A percentile compares a stretch with the other conserved stretches of the same genome.
Evolutionary conservation across 2,797 vertebrate genomes (phyloP).

Genomic region (Ibycter americanus): DNA sequence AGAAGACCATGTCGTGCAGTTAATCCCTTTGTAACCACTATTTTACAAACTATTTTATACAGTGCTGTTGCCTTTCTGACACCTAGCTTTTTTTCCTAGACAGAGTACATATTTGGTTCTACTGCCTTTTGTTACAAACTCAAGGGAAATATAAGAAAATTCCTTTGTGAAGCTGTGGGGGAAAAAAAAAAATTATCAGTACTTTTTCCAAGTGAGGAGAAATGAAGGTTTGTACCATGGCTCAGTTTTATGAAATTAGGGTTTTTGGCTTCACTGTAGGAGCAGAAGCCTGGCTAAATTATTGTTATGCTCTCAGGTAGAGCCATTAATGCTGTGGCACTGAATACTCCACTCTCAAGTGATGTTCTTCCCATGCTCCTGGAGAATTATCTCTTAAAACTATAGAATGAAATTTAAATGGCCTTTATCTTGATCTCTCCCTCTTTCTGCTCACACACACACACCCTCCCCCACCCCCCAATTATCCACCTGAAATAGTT

Average conservation of each 20-base stretch:
- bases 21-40: neutral
- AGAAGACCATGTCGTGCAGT: neutral
- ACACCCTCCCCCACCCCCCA: neutral
- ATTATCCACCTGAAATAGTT: neutral
- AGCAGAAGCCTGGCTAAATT: neutral
- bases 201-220: neutral
- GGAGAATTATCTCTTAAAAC: neutral
- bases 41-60: neutral
- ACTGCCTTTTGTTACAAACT: slow-evolving; percentile 16
- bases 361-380: neutral
- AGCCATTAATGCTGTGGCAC: neutral
- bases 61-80: neutral
- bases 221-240: neutral
- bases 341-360: neutral
- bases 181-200: neutral
- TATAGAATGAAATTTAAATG: neutral
- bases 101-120: neutral
- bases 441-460: neutral
- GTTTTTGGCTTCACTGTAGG: neutral
- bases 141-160: neutral
- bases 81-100: neutral
- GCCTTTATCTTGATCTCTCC: neutral
- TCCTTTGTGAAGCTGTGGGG: neutral
- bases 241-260: neutral
- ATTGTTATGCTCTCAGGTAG: neutral